Evolutionary conservation across 2,113 vertebrate species (phyloP).

Genomic region (Spea multiplicata): DNA sequence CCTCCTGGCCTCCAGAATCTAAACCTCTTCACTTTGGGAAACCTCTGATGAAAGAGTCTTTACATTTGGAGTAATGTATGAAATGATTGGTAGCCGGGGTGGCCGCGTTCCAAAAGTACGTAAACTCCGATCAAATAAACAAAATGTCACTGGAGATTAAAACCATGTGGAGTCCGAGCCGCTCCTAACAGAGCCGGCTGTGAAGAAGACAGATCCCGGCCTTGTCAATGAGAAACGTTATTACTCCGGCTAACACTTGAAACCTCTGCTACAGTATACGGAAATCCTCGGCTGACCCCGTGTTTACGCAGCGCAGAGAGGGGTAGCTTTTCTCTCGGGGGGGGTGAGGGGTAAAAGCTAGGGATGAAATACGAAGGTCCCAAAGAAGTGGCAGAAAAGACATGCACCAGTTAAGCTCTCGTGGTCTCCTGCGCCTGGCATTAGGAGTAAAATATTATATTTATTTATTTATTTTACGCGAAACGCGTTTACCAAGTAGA

Average conservation of each 20-base stretch:
- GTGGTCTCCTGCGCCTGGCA: too few species aligned
- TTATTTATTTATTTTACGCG: too few species aligned
- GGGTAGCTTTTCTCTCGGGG: too few species aligned
- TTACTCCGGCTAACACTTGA: slow-evolving; percentile 1
- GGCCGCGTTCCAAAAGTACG: too few species aligned
- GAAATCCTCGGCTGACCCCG: slow-evolving; percentile 11
- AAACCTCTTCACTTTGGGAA: too few species aligned
- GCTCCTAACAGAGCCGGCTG: too few species aligned
- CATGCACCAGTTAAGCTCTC: neutral
- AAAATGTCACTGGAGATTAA: slow-evolving; percentile 8
- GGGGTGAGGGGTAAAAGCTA: slow-evolving; percentile 1
- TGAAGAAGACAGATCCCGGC: neutral
- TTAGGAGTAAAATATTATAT: too few species aligned
- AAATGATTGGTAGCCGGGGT: too few species aligned
- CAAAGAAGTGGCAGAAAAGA: neutral
- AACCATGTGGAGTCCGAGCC: neutral
- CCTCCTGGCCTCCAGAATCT: too few species aligned
- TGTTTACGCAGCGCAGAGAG: slow-evolving; percentile 24
- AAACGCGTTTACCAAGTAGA: too few species aligned
- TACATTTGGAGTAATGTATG: too few species aligned
- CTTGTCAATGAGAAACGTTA: slow-evolving; percentile 31
- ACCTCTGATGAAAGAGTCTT: too few species aligned
- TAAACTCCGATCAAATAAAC: neutral
- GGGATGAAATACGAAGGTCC: slow-evolving; percentile 23
- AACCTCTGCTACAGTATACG: neutral